A percentile compares a stretch with the other conserved stretches of the same genome.
phyloP scores from a whole-genome alignment of 1,140 invertebrate genomes.

The Tetraneura akinire region DNA sequence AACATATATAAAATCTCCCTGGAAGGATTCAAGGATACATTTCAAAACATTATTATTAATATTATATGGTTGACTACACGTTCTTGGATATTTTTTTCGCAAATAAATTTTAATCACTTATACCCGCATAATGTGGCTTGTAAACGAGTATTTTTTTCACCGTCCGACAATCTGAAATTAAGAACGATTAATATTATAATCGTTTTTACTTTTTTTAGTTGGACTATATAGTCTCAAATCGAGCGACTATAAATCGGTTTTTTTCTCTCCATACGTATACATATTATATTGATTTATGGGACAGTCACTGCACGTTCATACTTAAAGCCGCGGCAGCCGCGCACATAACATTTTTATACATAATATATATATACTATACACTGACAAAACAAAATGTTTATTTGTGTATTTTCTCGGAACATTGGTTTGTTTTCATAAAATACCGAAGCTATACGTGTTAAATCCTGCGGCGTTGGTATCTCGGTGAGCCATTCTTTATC shows the following conservation, averaged over 20 bases:
- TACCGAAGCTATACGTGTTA: too few species aligned
- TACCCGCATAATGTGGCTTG: background rate
- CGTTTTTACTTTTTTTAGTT: too few species aligned
- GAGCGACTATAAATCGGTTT: too few species aligned
- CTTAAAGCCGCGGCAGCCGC: background rate
- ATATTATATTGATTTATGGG: slow-evolving; percentile 1
- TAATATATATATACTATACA: too few species aligned
- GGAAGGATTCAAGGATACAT: background rate
- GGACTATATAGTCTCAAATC: too few species aligned
- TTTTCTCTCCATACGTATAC: too few species aligned
- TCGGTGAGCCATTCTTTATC: slow-evolving; percentile 18
- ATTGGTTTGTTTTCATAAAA: slow-evolving; percentile 24
- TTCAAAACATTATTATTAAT: background rate
- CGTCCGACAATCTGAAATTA: too few species aligned
- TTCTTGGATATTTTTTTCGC: background rate
- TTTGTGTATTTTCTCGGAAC: background rate
- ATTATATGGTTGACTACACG: background rate
- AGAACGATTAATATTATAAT: too few species aligned
- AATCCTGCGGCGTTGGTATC: background rate
- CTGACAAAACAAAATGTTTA: slow-evolving; percentile 23
- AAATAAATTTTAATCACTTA: background rate
- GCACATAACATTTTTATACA: too few species aligned
- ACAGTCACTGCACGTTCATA: too few species aligned
- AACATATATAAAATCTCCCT: too few species aligned
- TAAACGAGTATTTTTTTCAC: background rate